phyloP scores from a whole-genome alignment of 2,888 invertebrate species.

The Pachydiplax longipennis region DNA sequence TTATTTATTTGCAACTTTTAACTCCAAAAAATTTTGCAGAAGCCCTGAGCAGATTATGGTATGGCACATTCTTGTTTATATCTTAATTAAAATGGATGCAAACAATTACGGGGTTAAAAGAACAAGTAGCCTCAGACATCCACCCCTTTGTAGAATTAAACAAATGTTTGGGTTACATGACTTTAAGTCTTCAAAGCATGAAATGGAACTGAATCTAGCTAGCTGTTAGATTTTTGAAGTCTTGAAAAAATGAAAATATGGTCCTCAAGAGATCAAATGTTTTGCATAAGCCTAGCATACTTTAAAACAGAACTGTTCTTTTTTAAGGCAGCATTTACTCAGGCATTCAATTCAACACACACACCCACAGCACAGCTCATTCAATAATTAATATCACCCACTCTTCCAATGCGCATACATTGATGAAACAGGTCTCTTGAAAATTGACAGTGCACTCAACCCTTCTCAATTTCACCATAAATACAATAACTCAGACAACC shows the following conservation, averaged over 20 bases:
- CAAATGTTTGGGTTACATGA: neutral
- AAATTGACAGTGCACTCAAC: neutral
- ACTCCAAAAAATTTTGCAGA: conserved; percentile 14
- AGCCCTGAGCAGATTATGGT: conserved; percentile 40
- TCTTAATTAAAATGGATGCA: neutral
- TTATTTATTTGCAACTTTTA: neutral
- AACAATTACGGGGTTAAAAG: neutral
- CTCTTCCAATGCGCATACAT: neutral
- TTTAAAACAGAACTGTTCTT: conserved; percentile 14
- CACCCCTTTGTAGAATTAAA: neutral
- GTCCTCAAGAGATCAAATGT: conserved; percentile 32
- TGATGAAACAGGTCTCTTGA: conserved; percentile 5
- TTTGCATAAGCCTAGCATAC: conserved; percentile 16
- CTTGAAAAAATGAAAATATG: neutral
- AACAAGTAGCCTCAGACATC: neutral
- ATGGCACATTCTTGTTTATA: conserved; percentile 28
- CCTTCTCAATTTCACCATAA: conserved; percentile 8
- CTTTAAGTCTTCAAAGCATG: neutral
- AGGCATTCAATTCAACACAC: conserved; percentile 31
- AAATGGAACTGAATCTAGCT: neutral
- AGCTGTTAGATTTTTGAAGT: neutral
- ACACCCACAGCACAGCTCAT: neutral
- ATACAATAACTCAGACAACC: conserved; percentile 14
- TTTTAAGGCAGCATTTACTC: conserved; percentile 39
- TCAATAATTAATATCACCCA: neutral